These are phyloP conservation scores for Colius striatus DNA, from an alignment of 2,113 vertebrate species.

Conservation along the genomic window DNA sequence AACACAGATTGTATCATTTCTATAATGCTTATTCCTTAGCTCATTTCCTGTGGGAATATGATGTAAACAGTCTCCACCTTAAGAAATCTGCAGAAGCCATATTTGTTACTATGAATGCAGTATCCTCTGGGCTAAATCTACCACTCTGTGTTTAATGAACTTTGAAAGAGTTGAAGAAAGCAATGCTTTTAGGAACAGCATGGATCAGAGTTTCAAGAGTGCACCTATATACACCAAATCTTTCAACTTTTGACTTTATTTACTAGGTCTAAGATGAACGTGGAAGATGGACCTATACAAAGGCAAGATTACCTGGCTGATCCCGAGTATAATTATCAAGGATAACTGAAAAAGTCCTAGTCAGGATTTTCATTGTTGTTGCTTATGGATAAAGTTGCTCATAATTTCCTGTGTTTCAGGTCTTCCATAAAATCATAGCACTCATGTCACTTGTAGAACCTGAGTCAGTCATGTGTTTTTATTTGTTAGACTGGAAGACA, in stretches of 20 bases:
- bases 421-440: neutral
- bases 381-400: neutral
- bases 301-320: neutral
- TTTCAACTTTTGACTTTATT: neutral
- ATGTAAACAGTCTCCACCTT: neutral
- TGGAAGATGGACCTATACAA: neutral
- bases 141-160: neutral
- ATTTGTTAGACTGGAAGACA: neutral
- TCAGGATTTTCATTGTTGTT: neutral
- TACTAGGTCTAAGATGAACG: neutral
- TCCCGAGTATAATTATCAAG: neutral
- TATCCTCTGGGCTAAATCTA: neutral
- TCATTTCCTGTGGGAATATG: neutral
- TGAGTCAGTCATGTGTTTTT: neutral
- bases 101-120: neutral
- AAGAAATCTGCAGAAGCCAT: neutral
- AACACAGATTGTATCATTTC: neutral
- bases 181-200: neutral
- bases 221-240: neutral
- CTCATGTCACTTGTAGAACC: neutral
- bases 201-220: neutral
- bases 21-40: neutral
- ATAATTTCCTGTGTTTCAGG: neutral
- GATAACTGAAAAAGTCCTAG: neutral
- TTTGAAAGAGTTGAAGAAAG: neutral